A percentile compares a stretch with the other conserved stretches of the same genome.
These are phyloP conservation scores for Calephelis perditalis DNA, from an alignment of 2,888 invertebrate species.

Conservation along the genomic window DNA sequence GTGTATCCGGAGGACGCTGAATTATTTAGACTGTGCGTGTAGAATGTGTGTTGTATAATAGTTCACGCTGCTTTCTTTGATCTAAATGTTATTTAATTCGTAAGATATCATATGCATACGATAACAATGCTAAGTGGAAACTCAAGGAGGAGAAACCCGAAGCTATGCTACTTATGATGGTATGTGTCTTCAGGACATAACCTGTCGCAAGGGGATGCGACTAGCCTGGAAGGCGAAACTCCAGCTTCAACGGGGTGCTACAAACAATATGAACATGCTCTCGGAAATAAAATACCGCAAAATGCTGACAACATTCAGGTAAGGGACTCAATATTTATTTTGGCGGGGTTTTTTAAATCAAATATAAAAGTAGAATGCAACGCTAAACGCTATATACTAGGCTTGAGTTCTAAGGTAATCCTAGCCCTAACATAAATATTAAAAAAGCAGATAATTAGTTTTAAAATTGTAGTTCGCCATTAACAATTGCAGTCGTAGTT, in stretches of 20 bases:
- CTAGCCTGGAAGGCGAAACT: slow-evolving; percentile 88
- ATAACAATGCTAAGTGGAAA: slow-evolving; percentile 42
- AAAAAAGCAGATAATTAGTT: slow-evolving; percentile 13
- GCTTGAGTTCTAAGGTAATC: neutral
- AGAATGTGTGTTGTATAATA: slow-evolving; percentile 70
- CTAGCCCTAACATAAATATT: neutral
- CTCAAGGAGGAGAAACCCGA: slow-evolving; percentile 43
- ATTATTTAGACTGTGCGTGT: slow-evolving; percentile 66
- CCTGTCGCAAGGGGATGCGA: slow-evolving; percentile 92
- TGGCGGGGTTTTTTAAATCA: neutral
- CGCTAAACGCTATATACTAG: slow-evolving; percentile 1
- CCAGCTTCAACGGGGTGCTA: slow-evolving; percentile 88
- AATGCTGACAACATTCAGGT: slow-evolving; percentile 62
- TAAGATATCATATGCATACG: slow-evolving; percentile 34
- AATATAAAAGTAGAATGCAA: neutral
- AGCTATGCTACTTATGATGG: slow-evolving; percentile 69
- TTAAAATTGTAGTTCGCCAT: slow-evolving; percentile 37
- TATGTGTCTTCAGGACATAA: slow-evolving; percentile 89
- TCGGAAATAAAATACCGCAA: slow-evolving; percentile 59
- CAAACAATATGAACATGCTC: slow-evolving; percentile 86
- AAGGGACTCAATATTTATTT: slow-evolving; percentile 30
- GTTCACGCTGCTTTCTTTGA: slow-evolving; percentile 65
- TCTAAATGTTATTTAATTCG: slow-evolving; percentile 45
- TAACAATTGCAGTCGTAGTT: slow-evolving; percentile 63
- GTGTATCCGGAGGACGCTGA: slow-evolving; percentile 74